phyloP scores from a whole-genome alignment of 1,140 invertebrate genomes.

The Drosophila arizonae region DNA sequence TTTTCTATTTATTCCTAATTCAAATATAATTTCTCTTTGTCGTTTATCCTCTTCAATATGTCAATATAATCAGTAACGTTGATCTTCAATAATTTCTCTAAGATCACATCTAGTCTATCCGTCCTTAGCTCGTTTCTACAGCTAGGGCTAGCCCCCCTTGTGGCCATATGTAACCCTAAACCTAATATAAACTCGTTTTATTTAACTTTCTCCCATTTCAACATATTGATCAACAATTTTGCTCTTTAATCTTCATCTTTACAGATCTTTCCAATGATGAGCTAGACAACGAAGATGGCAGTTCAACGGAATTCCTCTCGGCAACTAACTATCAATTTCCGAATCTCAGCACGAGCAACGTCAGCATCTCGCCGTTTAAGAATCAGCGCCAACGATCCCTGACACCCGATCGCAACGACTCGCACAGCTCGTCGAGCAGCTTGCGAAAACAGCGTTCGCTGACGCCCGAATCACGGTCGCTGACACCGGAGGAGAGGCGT shows the following conservation, averaged over 20 bases:
- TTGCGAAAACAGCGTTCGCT: slow-evolving; percentile 77
- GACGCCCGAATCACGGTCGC: slow-evolving; percentile 77
- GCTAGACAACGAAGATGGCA: slow-evolving; percentile 74
- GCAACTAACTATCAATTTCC: slow-evolving; percentile 66
- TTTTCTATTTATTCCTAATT: no score
- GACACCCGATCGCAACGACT: slow-evolving; percentile 79
- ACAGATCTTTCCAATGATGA: slow-evolving; percentile 82
- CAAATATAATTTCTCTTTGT: no score
- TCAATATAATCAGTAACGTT: no score
- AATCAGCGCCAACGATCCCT: slow-evolving; percentile 74
- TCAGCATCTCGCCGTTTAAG: slow-evolving; percentile 70
- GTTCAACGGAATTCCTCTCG: slow-evolving; percentile 70
- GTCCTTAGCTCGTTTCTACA: no score
- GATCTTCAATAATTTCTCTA: no score
- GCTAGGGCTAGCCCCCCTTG: no score
- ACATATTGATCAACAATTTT: neutral
- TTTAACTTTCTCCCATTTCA: no score
- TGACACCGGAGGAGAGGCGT: slow-evolving; percentile 77
- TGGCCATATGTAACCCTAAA: no score
- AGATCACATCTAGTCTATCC: no score
- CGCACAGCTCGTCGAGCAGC: slow-evolving; percentile 74
- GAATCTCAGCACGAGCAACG: slow-evolving; percentile 34
- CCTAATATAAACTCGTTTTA: no score
- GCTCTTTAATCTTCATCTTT: neutral
- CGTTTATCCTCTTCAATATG: no score